Conservation (phyloP, 2,113 vertebrate species). For the Trachemys scripta region DNA sequence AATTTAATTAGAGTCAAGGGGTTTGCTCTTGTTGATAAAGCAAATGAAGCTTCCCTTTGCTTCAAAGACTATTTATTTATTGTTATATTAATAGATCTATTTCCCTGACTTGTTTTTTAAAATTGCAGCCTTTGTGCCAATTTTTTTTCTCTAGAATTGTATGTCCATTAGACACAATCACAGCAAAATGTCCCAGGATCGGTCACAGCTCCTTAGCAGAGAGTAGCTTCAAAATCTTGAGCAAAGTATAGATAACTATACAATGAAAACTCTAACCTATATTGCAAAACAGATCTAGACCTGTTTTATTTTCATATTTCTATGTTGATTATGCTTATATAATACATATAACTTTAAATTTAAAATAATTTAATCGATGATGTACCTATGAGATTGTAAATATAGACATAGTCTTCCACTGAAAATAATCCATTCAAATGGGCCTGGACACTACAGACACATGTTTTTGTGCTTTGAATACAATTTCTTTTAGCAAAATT, state of each 20-base stretch:
- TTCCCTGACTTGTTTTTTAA: not conserved
- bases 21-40: rapidly evolving
- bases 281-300: not conserved
- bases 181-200: not conserved
- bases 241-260: not conserved
- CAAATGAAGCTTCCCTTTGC: not conserved
- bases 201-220: not conserved
- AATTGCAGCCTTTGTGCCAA: not conserved
- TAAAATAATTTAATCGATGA: not conserved
- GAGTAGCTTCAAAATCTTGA: not conserved
- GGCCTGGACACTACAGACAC: not conserved
- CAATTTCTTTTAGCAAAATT: not conserved
- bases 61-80: not conserved
- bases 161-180: not conserved
- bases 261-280: not conserved
- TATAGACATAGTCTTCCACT: not conserved
- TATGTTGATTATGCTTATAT: not conserved
- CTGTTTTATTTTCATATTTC: not conserved
- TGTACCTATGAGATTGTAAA: not conserved
- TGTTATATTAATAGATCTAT: not conserved
- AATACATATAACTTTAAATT: not conserved
- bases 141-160: not conserved
- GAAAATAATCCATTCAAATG: not conserved
- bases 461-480: not conserved
- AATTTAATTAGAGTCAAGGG: not conserved